Conservation (phyloP, 53 echinoderm and acorn worm species). For the Patiria pectinifera region DNA sequence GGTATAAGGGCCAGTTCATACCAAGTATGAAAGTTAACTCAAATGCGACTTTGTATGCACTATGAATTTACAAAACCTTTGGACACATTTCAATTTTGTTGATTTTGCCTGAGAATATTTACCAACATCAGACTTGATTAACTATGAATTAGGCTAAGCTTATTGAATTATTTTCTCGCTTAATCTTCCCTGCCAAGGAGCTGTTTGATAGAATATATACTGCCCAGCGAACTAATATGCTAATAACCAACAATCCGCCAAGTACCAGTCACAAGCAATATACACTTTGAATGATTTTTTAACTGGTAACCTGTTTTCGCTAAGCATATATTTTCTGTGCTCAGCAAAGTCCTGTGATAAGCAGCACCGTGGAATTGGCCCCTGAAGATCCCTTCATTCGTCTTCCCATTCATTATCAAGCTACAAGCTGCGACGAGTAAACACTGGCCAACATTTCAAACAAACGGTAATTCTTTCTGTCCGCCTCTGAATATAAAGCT, state of each 20-base stretch:
- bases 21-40: too few relatives aligned
- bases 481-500: not conserved
- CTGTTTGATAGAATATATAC: too few relatives aligned
- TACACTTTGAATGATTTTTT: not conserved
- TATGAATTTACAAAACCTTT: too few relatives aligned
- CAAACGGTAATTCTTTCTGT: slow-evolving; percentile 5
- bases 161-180: too few relatives aligned
- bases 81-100: too few relatives aligned
- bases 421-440: not conserved
- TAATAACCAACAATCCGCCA: not conserved
- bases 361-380: not conserved
- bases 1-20: too few relatives aligned
- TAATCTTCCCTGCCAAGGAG: too few relatives aligned
- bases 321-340: not conserved
- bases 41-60: too few relatives aligned
- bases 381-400: not conserved
- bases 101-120: too few relatives aligned
- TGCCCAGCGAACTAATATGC: not conserved
- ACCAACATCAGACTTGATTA: too few relatives aligned
- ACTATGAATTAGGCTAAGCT: too few relatives aligned
- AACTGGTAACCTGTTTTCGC: not conserved
- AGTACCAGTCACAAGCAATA: not conserved
- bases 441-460: slow-evolving; percentile 5
- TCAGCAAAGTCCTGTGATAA: not conserved
- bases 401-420: not conserved